These are phyloP conservation scores for Balaeniceps rex DNA, from an alignment of 2,113 vertebrate species.

Conservation along the genomic window DNA sequence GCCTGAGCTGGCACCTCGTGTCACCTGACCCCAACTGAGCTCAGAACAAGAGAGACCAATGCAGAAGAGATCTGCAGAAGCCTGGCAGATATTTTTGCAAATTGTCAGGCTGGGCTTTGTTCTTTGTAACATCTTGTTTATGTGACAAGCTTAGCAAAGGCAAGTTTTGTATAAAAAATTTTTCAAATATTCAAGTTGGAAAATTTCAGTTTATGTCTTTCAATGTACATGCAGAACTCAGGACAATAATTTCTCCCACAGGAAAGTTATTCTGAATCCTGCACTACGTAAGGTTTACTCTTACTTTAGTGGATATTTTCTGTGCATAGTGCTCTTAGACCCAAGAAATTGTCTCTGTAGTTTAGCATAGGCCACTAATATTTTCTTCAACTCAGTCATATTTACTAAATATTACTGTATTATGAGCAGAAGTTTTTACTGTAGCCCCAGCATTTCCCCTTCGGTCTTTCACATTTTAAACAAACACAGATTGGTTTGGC, in stretches of 20 bases:
- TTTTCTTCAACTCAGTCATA: not conserved
- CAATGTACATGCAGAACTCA: not conserved
- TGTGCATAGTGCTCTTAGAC: not conserved
- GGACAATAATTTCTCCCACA: not conserved
- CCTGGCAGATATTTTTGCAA: not conserved
- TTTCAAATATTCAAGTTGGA: not conserved
- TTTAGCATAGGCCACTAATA: not conserved
- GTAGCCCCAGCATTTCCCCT: not conserved
- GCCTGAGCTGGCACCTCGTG: not conserved
- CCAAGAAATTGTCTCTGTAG: not conserved
- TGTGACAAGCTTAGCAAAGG: not conserved
- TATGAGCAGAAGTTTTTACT: not conserved
- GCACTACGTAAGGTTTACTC: not conserved
- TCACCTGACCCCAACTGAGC: not conserved
- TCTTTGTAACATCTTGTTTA: not conserved
- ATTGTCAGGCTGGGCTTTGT: not conserved
- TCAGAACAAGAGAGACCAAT: not conserved
- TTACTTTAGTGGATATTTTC: not conserved
- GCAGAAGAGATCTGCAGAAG: not conserved
- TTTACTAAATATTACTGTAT: not conserved
- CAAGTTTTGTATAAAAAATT: not conserved
- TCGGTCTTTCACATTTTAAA: not conserved
- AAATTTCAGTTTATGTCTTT: not conserved
- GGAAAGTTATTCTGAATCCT: not conserved
- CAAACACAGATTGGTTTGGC: not conserved